These are phyloP conservation scores for Dione vanillae DNA, from an alignment of 2,888 invertebrate species.

Conservation along the genomic window DNA sequence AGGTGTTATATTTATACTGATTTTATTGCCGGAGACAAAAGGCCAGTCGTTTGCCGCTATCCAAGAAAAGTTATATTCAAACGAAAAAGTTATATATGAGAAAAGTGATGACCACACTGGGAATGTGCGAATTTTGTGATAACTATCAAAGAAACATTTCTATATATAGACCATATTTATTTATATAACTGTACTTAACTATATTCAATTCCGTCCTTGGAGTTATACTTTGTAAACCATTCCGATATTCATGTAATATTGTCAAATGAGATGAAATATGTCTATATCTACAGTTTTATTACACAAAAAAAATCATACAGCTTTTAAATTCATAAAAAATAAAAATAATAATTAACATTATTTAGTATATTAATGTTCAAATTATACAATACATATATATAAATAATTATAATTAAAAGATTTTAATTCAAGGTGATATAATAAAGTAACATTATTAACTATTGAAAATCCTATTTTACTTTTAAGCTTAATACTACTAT, in stretches of 20 bases:
- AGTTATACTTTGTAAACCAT: conserved; percentile 11
- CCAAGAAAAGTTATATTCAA: conserved; percentile 75
- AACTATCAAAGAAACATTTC: conserved; percentile 11
- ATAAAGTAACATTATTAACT: conserved; percentile 3
- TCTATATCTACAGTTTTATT: not conserved
- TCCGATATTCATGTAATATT: not conserved
- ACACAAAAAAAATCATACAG: not conserved
- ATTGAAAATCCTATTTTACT: not conserved
- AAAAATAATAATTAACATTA: not conserved
- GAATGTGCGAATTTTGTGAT: conserved; percentile 62
- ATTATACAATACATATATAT: not conserved
- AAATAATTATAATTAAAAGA: not conserved
- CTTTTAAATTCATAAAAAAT: not conserved
- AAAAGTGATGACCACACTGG: conserved; percentile 66
- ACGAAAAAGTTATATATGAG: conserved; percentile 68
- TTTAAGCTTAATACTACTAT: not conserved
- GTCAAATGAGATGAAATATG: conserved; percentile 7
- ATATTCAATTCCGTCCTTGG: conserved; percentile 22
- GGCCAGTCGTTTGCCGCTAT: conserved; percentile 85
- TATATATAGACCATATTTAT: not conserved
- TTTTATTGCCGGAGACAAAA: conserved; percentile 85
- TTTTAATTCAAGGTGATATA: not conserved
- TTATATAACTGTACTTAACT: conserved; percentile 47
- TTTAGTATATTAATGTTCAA: not conserved
- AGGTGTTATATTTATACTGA: conserved; percentile 80